Evolutionary conservation across 2,113 vertebrate species (phyloP).

Genomic region (Indicator maculatus): DNA sequence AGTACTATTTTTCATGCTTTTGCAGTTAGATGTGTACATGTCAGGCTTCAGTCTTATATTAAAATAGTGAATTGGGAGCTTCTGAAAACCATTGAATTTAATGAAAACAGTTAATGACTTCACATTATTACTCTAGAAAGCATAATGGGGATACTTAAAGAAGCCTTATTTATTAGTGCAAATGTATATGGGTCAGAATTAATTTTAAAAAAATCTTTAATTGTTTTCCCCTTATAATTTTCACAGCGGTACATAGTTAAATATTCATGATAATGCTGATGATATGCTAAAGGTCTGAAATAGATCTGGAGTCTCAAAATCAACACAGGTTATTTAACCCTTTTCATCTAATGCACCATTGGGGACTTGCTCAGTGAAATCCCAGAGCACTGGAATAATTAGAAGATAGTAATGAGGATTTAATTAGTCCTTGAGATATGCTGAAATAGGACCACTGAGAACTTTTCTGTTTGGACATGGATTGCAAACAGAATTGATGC

Average conservation of each 20-base stretch:
- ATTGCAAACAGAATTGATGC: conserved; percentile 51
- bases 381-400: conserved; percentile 79
- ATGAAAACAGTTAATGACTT: conserved; percentile 77
- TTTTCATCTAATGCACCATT: conserved; percentile 75
- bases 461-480: conserved; percentile 70
- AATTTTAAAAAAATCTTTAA: conserved; percentile 81
- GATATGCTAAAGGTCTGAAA: conserved; percentile 77
- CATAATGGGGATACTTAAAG: conserved; percentile 73
- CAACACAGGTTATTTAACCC: conserved; percentile 79
- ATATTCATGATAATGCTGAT: conserved; percentile 80
- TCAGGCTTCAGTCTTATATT: conserved; percentile 54
- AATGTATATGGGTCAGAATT: conserved; percentile 83
- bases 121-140: conserved; percentile 62
- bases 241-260: conserved; percentile 80
- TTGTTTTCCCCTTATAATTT: conserved; percentile 81
- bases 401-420: conserved; percentile 80
- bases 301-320: conserved; percentile 74
- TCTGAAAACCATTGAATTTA: conserved; percentile 67
- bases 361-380: conserved; percentile 72
- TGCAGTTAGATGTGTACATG: neutral
- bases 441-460: conserved; percentile 74
- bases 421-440: conserved; percentile 82
- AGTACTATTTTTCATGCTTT: neutral
- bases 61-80: conserved; percentile 70
- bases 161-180: conserved; percentile 82